Percentiles rank a stretch among this genome's conserved stretches.
These are phyloP conservation scores for Micromussa lordhowensis DNA, from an alignment of 92 coral and sea anemone species.

Conservation along the genomic window DNA sequence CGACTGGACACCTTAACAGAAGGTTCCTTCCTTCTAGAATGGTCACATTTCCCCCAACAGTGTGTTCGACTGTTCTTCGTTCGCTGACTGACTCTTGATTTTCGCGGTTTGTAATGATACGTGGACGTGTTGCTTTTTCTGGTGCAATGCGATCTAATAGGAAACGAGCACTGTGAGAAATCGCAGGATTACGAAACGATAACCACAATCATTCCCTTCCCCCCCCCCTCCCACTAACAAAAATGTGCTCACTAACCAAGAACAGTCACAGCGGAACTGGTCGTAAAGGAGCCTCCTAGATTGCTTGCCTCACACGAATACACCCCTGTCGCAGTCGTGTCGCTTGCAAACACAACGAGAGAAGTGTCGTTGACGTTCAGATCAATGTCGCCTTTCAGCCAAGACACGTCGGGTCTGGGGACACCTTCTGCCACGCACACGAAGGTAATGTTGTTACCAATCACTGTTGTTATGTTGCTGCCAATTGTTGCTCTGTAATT, in stretches of 20 bases:
- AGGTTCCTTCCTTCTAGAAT: constrained; percentile 82
- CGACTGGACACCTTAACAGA: constrained; percentile 74
- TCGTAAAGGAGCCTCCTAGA: constrained; percentile 64
- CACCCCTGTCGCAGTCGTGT: constrained; percentile 47
- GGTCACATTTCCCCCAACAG: constrained; percentile 72
- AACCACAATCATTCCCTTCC: not conserved
- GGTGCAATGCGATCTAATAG: constrained; percentile 29
- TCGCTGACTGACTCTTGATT: constrained; percentile 19
- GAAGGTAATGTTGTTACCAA: constrained; percentile 73
- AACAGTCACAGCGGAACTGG: constrained; percentile 57
- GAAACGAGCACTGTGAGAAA: not conserved
- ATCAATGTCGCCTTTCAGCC: constrained; percentile 62
- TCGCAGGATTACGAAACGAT: not conserved
- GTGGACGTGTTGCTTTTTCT: constrained; percentile 41
- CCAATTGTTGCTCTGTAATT: constrained; percentile 65
- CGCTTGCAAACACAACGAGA: constrained; percentile 21
- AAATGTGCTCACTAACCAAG: constrained; percentile 31
- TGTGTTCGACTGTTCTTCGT: constrained; percentile 42
- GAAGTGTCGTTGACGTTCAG: constrained; percentile 25
- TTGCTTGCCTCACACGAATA: constrained; percentile 80
- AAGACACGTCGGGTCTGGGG: constrained; percentile 68
- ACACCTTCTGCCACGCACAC: constrained; percentile 76
- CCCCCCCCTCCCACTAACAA: not conserved
- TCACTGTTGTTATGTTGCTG: constrained; percentile 60
- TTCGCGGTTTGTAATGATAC: constrained; percentile 36